Evolutionary conservation across 1,140 invertebrate species (phyloP).

Genomic region (Drosophila paulistorum): DNA sequence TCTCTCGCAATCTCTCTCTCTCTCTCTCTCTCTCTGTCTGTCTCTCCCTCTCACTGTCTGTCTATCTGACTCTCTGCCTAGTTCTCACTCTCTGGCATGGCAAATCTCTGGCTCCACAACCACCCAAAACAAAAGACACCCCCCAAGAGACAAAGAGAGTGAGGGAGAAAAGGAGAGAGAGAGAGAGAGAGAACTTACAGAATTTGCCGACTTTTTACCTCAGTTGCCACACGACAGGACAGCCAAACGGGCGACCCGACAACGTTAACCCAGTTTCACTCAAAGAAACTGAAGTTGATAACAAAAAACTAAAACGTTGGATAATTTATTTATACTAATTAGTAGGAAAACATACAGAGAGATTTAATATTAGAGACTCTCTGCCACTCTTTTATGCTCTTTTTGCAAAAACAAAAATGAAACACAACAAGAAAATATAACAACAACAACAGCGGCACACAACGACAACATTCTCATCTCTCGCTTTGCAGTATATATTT

Average conservation of each 20-base stretch:
- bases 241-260: conserved; percentile 52
- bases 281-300: conserved; percentile 25
- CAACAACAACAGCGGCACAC: conserved; percentile 36
- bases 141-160: conserved; percentile 18
- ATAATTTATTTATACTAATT: conserved; percentile 62
- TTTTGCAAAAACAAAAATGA: conserved; percentile 56
- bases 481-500: conserved; percentile 49
- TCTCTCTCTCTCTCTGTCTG: conserved; percentile 20
- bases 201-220: conserved; percentile 41
- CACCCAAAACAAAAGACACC: conserved; percentile 36
- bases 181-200: conserved; percentile 33
- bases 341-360: conserved; percentile 18
- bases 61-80: conserved; percentile 15
- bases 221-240: conserved; percentile 75
- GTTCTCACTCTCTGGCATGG: conserved; percentile 5
- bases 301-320: conserved; percentile 36
- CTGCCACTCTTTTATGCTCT: conserved; percentile 27
- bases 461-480: conserved; percentile 9
- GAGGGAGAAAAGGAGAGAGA: conserved; percentile 18
- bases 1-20: not conserved
- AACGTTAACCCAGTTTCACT: conserved; percentile 17
- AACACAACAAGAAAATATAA: conserved; percentile 9
- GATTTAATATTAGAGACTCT: conserved; percentile 11
- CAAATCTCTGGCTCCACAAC: conserved; percentile 20
- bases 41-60: conserved; percentile 5